Evolutionary conservation across 2,797 vertebrate species (phyloP).

Genomic region (Anguilla marmorata): DNA sequence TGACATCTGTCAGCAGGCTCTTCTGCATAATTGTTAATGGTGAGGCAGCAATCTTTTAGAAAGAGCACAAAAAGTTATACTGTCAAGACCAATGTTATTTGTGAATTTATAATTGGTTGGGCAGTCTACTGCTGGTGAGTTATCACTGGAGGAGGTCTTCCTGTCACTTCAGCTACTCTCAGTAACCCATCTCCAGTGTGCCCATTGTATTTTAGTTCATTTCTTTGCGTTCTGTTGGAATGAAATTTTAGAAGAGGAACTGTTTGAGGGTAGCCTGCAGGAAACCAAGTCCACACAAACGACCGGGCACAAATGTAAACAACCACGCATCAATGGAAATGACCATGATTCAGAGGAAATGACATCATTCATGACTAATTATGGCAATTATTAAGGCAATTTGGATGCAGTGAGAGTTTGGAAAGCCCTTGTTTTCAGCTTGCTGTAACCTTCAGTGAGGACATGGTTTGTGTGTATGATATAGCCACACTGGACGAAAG

Average conservation of each 20-base stretch:
- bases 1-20: background rate
- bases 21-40: background rate
- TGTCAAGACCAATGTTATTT: background rate
- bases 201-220: background rate
- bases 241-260: background rate
- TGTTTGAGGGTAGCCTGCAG: background rate
- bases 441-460: background rate
- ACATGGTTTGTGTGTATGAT: background rate
- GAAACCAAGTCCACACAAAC: background rate
- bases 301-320: too few species aligned
- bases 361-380: background rate
- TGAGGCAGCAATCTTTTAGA: background rate
- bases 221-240: background rate
- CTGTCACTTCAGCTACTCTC: background rate
- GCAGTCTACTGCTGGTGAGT: background rate
- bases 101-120: background rate
- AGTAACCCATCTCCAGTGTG: background rate
- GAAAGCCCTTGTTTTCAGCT: background rate
- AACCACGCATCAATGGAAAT: background rate
- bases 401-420: background rate
- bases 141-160: background rate
- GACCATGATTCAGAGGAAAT: too few species aligned
- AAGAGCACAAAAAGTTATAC: background rate
- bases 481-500: background rate
- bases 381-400: background rate